Evolutionary conservation across 2,797 vertebrate genomes (phyloP).

Genomic region (Xiphophorus birchmanni): DNA sequence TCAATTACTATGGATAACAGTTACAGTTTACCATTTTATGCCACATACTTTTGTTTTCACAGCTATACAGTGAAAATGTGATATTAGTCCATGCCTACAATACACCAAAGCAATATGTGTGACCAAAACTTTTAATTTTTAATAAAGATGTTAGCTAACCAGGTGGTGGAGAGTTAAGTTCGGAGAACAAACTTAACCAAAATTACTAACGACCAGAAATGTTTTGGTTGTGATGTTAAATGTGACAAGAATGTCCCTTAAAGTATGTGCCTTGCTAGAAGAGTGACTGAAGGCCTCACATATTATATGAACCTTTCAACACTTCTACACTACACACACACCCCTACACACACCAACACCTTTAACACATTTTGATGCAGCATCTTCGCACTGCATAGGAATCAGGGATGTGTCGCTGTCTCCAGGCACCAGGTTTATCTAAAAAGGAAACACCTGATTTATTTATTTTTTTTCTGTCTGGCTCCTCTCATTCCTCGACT

Average conservation of each 20-base stretch:
- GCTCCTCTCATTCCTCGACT: constrained; percentile 62
- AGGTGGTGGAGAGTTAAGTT: constrained; percentile 36
- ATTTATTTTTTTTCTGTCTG: constrained; percentile 26
- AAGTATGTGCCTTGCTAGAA: constrained; percentile 58
- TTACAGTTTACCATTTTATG: background rate
- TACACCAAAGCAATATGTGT: constrained; percentile 42
- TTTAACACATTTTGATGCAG: constrained; percentile 63
- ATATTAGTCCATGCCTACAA: constrained; percentile 6
- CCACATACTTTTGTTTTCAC: background rate
- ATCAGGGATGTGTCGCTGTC: constrained; percentile 74
- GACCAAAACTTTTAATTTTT: constrained; percentile 31
- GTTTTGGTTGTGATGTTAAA: constrained; percentile 65
- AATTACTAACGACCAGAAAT: constrained; percentile 50
- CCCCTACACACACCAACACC: background rate
- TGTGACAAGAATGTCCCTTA: constrained; percentile 65
- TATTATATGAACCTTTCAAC: constrained; percentile 38
- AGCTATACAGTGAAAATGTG: background rate
- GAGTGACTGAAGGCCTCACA: constrained; percentile 69
- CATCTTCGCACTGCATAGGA: constrained; percentile 74
- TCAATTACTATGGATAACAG: background rate
- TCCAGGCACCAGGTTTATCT: constrained; percentile 76
- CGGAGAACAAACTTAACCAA: constrained; percentile 62
- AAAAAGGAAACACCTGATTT: constrained; percentile 74
- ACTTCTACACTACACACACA: constrained; percentile 12
- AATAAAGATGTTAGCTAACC: constrained; percentile 2